Percentiles rank a stretch among this genome's conserved stretches.
Evolutionary conservation across 2,797 vertebrate species (phyloP).

Genomic region (Myotis pilosus): DNA sequence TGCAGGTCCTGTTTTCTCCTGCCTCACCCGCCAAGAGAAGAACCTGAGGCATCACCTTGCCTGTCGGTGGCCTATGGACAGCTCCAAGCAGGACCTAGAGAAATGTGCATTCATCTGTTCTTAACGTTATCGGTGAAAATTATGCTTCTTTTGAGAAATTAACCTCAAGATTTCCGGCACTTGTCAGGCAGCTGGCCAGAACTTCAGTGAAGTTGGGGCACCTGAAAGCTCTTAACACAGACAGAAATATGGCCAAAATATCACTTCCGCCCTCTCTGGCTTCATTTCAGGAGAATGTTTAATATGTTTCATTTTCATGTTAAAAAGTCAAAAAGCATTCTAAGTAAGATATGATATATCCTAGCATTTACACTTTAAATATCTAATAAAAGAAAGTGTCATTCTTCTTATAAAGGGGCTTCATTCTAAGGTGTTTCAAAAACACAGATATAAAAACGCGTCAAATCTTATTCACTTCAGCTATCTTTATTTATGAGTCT

Average conservation of each 20-base stretch:
- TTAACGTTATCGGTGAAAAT: neutral
- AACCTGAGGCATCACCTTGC: neutral
- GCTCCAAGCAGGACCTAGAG: neutral
- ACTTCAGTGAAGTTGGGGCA: neutral
- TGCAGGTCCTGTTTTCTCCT: neutral
- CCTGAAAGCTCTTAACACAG: neutral
- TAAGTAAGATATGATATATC: neutral
- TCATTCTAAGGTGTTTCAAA: neutral
- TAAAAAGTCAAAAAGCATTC: conserved; percentile 11
- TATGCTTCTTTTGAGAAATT: neutral
- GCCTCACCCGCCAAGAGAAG: neutral
- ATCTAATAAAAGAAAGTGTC: neutral
- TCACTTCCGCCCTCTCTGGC: neutral
- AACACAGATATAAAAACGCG: neutral
- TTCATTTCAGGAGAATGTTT: neutral
- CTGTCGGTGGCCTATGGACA: neutral
- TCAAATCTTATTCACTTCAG: neutral
- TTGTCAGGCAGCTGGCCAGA: neutral
- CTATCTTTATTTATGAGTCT: neutral
- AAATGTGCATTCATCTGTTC: neutral
- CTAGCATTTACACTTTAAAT: neutral
- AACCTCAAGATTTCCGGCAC: neutral
- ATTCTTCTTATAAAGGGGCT: neutral
- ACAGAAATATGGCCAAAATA: neutral
- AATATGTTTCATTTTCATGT: neutral